Evolutionary conservation across 2,888 invertebrate species (phyloP).

Genomic region (Yponomeuta cagnagella): DNA sequence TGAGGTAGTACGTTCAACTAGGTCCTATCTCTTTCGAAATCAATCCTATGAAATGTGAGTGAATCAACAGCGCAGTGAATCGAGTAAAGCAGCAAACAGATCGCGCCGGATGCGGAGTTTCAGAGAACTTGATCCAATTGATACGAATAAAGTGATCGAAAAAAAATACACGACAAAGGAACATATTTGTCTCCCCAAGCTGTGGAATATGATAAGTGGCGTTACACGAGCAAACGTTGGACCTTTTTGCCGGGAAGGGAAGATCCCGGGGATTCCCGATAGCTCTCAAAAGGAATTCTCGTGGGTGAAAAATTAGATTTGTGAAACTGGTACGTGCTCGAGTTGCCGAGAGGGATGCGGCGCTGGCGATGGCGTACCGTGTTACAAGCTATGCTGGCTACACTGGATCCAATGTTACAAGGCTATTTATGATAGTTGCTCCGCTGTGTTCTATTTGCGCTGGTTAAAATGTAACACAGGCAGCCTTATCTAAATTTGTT

Average conservation of each 20-base stretch:
- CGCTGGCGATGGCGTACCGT: background rate
- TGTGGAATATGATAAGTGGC: background rate
- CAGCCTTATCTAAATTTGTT: too few relatives aligned
- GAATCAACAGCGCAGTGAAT: too few relatives aligned
- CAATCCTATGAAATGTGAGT: too few relatives aligned
- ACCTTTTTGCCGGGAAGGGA: background rate
- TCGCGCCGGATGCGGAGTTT: too few relatives aligned
- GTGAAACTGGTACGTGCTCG: conserved; percentile 60
- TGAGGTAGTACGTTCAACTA: too few relatives aligned
- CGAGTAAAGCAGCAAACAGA: too few relatives aligned
- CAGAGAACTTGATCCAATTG: background rate
- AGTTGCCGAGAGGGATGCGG: conserved; percentile 17
- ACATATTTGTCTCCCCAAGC: background rate
- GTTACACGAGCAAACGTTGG: background rate
- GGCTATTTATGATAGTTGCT: too few relatives aligned
- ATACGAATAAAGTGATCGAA: background rate
- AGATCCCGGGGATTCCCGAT: conserved; percentile 31
- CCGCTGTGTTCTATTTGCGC: too few relatives aligned
- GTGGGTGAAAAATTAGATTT: conserved; percentile 64
- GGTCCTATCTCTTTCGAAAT: too few relatives aligned
- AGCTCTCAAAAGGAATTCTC: conserved; percentile 62
- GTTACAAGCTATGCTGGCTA: background rate
- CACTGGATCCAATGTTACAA: background rate
- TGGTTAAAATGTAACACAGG: too few relatives aligned
- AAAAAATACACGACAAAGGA: background rate